Evolutionary conservation across 2,113 vertebrate genomes (phyloP), one percentile per base, ranked within the genome.

Genomic region (Microcebus tavaratra): DNA sequence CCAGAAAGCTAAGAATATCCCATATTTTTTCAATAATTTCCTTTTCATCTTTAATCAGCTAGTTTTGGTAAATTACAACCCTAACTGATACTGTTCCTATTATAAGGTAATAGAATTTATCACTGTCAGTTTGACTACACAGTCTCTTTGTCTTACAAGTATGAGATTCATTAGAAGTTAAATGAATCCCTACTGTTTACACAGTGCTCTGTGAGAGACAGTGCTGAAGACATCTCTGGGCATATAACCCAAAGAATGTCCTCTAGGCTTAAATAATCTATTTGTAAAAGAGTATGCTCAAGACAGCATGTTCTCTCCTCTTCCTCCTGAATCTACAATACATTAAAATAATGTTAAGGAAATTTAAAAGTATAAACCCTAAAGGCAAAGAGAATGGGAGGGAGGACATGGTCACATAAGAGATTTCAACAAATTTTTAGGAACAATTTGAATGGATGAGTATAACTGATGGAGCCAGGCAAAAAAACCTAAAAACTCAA

Each of bases 21-120:
- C 61, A 45, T 75, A 88, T 59, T 65, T 73, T 92, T 95, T 42
- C 27, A 72, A 39, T 87, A 36, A 89, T 57, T 89, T 68, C 3
- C 20, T 72, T 78, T 94, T 93, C 61, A 61, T 90, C 42, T 75
- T 94, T 73, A 90, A 73, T 59, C 39, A 95, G 63, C 9, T 36
- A 68, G 11, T 93, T 80, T 92, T 18, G 9, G 36, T 75, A 91
- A 72, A 81, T 78, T 75, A 73, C 6, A 95, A 61, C 27, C 11
- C 4, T 68, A 65, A 81, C 27, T 39, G 23, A 85, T 57, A 81
- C 3, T 39, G 8, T 55, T 48, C 12, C 63, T 48, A 42, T 48
- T 25, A 59, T 45, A 59, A 96, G 82, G 50, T 91, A 84, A 70
- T 48, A 88, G 42, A n/a, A 89, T 70, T 82, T 29, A 68, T 94